These are phyloP conservation scores for Trididemnum clinides DNA, from an alignment of 23 tunicate genomes.

Conservation along the genomic window DNA sequence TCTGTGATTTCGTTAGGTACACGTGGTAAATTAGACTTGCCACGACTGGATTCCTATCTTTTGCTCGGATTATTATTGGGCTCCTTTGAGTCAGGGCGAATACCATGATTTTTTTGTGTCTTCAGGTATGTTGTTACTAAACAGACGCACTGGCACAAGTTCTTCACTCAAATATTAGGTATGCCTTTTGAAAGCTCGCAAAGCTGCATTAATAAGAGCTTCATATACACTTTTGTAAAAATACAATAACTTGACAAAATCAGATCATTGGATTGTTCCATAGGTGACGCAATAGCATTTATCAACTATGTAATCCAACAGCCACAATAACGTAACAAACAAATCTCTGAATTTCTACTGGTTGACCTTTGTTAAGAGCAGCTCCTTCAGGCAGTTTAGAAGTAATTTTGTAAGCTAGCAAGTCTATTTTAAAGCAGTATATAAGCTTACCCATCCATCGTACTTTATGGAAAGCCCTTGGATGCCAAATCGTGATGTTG, in stretches of 20 bases:
- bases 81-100: too few relatives aligned
- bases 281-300: background rate
- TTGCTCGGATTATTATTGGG: background rate
- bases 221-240: background rate
- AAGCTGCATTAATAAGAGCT: background rate
- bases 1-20: background rate
- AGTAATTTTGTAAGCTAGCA: background rate
- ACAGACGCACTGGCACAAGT: slow-evolving; percentile 6
- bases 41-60: background rate
- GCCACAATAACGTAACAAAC: background rate
- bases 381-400: background rate
- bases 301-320: slow-evolving; percentile 3
- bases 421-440: background rate
- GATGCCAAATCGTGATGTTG: background rate
- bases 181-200: background rate
- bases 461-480: background rate
- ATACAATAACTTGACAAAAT: background rate
- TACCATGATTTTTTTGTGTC: too few relatives aligned
- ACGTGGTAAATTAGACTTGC: background rate
- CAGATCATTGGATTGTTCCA: background rate
- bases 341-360: background rate
- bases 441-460: slow-evolving; percentile 2
- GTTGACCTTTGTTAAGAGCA: background rate
- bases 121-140: background rate
- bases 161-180: background rate